Base-by-base conservation (phyloP, 2,888 invertebrate species). In the Acanthoscelides obtectus region DNA sequence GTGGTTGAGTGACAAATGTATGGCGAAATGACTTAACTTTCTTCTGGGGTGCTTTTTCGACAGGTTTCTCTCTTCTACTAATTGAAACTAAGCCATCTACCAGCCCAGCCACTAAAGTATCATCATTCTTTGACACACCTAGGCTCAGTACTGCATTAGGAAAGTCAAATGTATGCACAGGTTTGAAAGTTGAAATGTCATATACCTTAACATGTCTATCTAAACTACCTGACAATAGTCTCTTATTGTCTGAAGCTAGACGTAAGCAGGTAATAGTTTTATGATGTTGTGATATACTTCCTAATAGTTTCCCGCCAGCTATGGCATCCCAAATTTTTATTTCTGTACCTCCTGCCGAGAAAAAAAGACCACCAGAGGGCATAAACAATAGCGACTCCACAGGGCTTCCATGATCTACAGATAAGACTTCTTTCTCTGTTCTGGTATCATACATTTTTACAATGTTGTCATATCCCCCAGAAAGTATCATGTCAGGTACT, bases 131-230 rank as follows among this genome's bases (percentile, higher is more conserved):
- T 0, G 92, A 90, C 71, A 92, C 88, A 22, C 92, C 97, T 82
- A 98, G 87, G 84, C 96, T 96, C 45, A 98, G 88, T 67, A 99
- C 90, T 19, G 97, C 92, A 85, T 97, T 96, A 0, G 98, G 94
- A 83, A 94, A 97, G 83, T 94, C 93, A 72, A 98, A 88, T 12
- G 94, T 95, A 81, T 98, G 95, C 0, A 97, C 93, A 2, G 92
- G 90, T 87, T 94, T 93, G 83, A 95, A 98, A 1, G 93, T 93
- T 27, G 92, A 89, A 27, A 95, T 88, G 83, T 98, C 97, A 85
- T 96, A 97, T 76, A 98, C 90, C 86, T 97, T 98, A 0, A 98
- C 93, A 86, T 97, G 96, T 75, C 95, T 91, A 84, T 99, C 99
- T 71, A 99, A 87, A 2, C 97, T 95, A 0, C 94, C 96, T 0